A percentile compares a stretch with the other conserved stretches of the same genome.
phyloP scores from a whole-genome alignment of 2,113 vertebrate species.

The Barnardius zonarius region DNA sequence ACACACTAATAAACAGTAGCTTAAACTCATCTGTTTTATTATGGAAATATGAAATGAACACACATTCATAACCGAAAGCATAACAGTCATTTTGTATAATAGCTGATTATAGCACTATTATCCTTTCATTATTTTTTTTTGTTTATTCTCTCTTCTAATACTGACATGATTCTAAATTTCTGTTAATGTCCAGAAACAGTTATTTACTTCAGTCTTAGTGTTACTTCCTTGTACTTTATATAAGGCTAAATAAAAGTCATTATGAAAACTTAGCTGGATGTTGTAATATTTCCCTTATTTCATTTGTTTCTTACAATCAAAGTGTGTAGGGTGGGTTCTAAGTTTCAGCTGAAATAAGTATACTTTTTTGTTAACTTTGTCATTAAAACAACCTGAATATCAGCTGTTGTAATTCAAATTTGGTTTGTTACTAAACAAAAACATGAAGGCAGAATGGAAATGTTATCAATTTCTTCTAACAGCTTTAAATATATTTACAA shows the following conservation, averaged over 20 bases:
- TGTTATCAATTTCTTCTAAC: not conserved
- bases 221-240: not conserved
- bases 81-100: not conserved
- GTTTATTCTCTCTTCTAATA: not conserved
- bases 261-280: not conserved
- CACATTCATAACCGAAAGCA: not conserved
- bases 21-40: not conserved
- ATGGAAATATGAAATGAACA: not conserved
- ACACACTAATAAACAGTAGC: not conserved
- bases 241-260: not conserved
- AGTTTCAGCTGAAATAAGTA: not conserved
- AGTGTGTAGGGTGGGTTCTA: not conserved
- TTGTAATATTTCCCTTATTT: not conserved
- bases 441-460: not conserved
- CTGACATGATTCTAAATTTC: not conserved
- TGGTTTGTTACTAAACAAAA: not conserved
- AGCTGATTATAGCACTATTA: not conserved
- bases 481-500: not conserved
- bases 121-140: not conserved
- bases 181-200: not conserved
- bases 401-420: not conserved
- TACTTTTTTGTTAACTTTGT: not conserved
- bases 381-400: not conserved
- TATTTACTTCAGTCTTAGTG: not conserved
- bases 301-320: not conserved